Base-by-base conservation (phyloP, 2,113 vertebrate species). In the Mastomys natalensis region DNA sequence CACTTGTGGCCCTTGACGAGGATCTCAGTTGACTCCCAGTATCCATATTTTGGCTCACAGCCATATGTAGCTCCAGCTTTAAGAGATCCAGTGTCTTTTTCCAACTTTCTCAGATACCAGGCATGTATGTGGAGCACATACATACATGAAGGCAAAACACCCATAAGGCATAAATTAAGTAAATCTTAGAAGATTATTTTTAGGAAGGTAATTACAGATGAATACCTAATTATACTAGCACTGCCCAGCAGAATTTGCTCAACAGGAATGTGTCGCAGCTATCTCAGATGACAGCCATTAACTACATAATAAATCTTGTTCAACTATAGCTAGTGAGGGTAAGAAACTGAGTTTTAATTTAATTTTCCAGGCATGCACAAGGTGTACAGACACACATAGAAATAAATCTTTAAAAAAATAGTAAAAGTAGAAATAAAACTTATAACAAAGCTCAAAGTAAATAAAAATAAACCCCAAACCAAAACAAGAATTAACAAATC, bases 301-400 rank as follows among this genome's bases (percentile, higher is more conserved):
- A 43, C 60, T 91, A 89, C 12, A 70, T 43, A 90, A 2, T 92
- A 43, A 82, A 81, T 53, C 66, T 34, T 82, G 51, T 62, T 90
- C 48, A 68, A 94, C 58, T 74, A 37, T 0, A 72, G 24, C 12
- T 80, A 87, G 13, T 58, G 19, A 58, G 21, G 93, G 88, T 90
- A 29, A 94, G 72, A 60, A 96, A 90, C 16, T 85, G 2, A 88
- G 93, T 93, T 95, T 97, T 93, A 72, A 89, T 84, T 43, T 62
- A 29, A 43, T 64, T 85, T 7, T 64, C 22, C 24, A 85, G 58
- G 58, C n/a, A 85, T 43, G 40, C 7, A 31, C 15, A 31, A n/a
- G n/a, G 26, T 45, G 4, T 85, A 17, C 4, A 64, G 58, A 45
- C n/a, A 85, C 15, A 40, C 7, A 60, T 19, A 85, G 62, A 62